Evolutionary conservation across 2,113 vertebrate species (phyloP), one percentile per base, ranked within the genome.

Genomic region (Stigmatopora nigra): DNA sequence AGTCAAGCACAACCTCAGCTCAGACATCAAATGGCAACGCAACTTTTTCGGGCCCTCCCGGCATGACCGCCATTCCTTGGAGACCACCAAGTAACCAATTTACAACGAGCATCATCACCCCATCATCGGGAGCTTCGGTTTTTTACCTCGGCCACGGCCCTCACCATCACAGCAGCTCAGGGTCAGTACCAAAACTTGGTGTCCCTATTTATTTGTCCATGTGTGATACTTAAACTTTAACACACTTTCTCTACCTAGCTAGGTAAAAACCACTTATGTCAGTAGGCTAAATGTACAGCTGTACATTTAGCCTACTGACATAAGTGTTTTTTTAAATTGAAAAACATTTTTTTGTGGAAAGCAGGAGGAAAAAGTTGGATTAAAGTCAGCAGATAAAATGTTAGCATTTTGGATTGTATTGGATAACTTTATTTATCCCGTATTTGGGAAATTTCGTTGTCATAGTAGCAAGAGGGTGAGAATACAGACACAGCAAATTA

Each of bases 61-160:
- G 95, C 76, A 98, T 98, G 95, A 99, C 94, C 82, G 71, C 93
- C 86, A 45, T 87, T 60, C 89, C 85, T 22, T 89, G 89, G 81
- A 91, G 92, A 84, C 69, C 78, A 84, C 69, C 78, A 71, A 86
- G 76, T 75, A 75, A 87, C 69, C 92, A 92, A 72, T 68, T 87
- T 53, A 80, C 87, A 53, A 79, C 76, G 67, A 44, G 64, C 58
- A 38, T 78, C 68, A 68, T 79, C 49, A 88, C 80, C 84, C 38
- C 38, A 41, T 79, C 83, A 64, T 70, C 88, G 0, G 7, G 87
- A 52, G 81, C 72, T 61, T 1, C 77, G 58, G 53, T 9, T 22
- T 45, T 81, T 61, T 90, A 71, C 70, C 2, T 83, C 59, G 78
- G 88, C 19, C 84, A 81, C 81, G 83, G 87, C 63, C 70, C 78